A percentile compares a stretch with the other conserved stretches of the same genome.
Conservation (phyloP, 2,888 invertebrate genomes). For the Agriopis leucophaearia region DNA sequence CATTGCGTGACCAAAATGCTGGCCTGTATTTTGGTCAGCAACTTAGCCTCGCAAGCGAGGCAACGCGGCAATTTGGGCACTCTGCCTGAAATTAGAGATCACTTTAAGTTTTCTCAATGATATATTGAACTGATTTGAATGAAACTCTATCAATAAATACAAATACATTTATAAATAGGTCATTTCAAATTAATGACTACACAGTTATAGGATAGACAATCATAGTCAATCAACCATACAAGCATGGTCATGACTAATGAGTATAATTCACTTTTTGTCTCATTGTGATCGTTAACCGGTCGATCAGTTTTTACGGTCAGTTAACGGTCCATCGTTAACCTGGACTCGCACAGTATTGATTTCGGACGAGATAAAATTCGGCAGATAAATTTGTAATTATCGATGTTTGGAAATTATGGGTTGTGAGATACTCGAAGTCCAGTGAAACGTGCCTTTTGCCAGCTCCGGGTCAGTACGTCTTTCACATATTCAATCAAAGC, state of each 20-base stretch:
- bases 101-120: too few relatives aligned
- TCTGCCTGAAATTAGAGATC: too few relatives aligned
- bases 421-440: conserved; percentile 6
- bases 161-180: background rate
- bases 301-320: conserved; percentile 52
- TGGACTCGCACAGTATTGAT: conserved; percentile 39
- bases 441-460: background rate
- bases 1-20: too few relatives aligned
- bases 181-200: conserved; percentile 16
- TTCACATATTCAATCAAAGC: too few relatives aligned
- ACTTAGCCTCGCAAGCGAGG: too few relatives aligned
- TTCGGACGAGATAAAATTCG: conserved; percentile 22
- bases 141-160: too few relatives aligned
- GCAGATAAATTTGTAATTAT: conserved; percentile 23
- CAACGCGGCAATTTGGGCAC: too few relatives aligned
- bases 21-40: too few relatives aligned
- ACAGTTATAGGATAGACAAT: conserved; percentile 13
- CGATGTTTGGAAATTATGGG: conserved; percentile 24
- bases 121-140: too few relatives aligned
- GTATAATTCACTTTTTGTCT: conserved; percentile 31
- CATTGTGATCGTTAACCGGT: conserved; percentile 49
- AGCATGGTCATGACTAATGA: conserved; percentile 37
- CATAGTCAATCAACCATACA: conserved; percentile 17
- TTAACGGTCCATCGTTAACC: conserved; percentile 56
- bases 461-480: too few relatives aligned